Evolutionary conservation across 2,888 invertebrate species (phyloP), one percentile per base, ranked within the genome.

Genomic region (Peribatodes rhomboidaria): DNA sequence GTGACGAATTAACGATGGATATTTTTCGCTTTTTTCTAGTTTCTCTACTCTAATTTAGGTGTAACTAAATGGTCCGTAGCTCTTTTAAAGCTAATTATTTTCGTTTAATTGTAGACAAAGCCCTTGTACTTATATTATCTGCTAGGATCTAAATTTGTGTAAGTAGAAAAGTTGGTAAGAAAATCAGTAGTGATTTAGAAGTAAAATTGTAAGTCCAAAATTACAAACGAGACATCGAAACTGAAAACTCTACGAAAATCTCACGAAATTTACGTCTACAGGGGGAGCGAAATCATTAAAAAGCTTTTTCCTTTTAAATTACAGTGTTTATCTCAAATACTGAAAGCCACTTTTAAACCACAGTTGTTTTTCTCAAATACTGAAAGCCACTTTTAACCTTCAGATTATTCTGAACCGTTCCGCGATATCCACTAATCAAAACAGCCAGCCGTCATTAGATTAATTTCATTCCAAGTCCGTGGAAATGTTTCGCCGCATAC

Each of bases 401-500:
- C 39, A 22, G 13, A 53, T 53, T 53, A 53, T 52, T 57, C 33
- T 35, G 20, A 33, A 35, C 18, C 39, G 41, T 46, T 59, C 35
- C 46, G 39, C 42, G 18, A 50, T 44, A 59, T 59, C 22, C 35
- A 66, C 55, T 63, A 69, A 71, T 72, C 65, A 67, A 64, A 68
- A 42, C 55, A 60, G 61, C 65, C 62, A 65, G 61, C 39, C 46
- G 13, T 69, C 41, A 68, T 67, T 62, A 61, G 65, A 67, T 70
- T 68, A 70, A 64, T 62, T 60, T 65, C 44, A 61, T 56, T 62
- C 58, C 35, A 39, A 58, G 62, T 60, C 63, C 57, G 59, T 59
- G 59, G 60, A 52, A 67, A 59, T 55, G 73, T 69, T 69, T 65
- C 67, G 37, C 70, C 59, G 65, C 68, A 67, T 72, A 72, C 75